A percentile compares a stretch with the other conserved stretches of the same genome.
These are phyloP conservation scores for Carcharodon carcharias DNA, from an alignment of 2,797 vertebrate genomes.

Conservation along the genomic window DNA sequence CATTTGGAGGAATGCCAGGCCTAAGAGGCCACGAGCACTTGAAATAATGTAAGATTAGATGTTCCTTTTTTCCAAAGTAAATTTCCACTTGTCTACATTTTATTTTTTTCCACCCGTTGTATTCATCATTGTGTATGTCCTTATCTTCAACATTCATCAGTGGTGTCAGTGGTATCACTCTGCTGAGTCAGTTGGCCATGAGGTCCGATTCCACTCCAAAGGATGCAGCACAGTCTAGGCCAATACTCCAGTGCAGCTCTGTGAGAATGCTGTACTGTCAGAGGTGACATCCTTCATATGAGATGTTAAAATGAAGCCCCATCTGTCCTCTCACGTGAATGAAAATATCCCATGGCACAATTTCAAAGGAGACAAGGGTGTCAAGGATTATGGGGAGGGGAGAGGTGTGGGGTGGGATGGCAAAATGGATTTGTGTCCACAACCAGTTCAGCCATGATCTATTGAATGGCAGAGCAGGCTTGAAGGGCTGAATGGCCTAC, in stretches of 20 bases:
- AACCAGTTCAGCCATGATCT: no score
- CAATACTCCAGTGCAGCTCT: background rate
- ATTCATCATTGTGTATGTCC: background rate
- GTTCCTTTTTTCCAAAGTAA: conserved; percentile 1
- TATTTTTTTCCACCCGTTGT: background rate
- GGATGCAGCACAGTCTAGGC: background rate
- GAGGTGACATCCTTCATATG: background rate
- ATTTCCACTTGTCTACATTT: conserved; percentile 8
- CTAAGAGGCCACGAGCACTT: background rate
- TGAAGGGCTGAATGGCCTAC: no score
- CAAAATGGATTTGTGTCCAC: no score
- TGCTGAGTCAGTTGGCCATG: background rate
- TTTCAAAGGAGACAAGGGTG: background rate
- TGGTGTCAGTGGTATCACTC: no score
- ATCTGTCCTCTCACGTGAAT: background rate
- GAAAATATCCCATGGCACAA: background rate
- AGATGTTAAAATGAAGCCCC: background rate
- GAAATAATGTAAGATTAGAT: conserved; percentile 1
- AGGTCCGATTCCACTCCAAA: background rate
- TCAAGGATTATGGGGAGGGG: no score
- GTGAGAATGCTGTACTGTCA: background rate
- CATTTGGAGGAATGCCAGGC: background rate
- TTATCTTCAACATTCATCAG: background rate
- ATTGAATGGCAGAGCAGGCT: no score
- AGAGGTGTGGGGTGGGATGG: no score